Base-by-base conservation (phyloP, 2,797 vertebrate species). In the Tapera naevia region DNA sequence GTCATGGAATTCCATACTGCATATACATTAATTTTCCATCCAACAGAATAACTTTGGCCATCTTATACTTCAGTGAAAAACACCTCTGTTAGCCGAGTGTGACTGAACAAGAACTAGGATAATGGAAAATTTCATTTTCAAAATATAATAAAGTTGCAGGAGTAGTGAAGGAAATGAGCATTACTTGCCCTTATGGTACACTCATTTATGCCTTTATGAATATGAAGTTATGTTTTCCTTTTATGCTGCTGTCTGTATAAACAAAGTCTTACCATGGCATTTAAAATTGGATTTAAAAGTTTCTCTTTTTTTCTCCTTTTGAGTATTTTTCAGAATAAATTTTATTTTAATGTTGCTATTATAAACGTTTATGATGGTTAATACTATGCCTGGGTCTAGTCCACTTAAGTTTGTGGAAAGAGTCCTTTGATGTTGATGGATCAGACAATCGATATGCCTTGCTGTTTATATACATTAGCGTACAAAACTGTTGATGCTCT, bases 71-170 rank as follows among this genome's bases (percentile, higher is more conserved):
- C 85, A 94, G 15, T 95, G 91, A 96, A 95, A 97, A 94, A 80
- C 87, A 93, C 83, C 82, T 94, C 92, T 95, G 83, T 95, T 92
- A 95, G 96, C 56, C 94, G 64, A 94, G 80, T 94, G 74, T 84
- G 78, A 90, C 83, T 94, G 93, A 96, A 89, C 76, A 81, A 84
- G 92, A 84, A 87, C 51, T 89, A 91, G 80, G 92, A 95, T 94
- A 97, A 97, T 96, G 93, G 96, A 97, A 97, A 96, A 37, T 94
- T 97, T 92, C 57, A 86, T 94, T 97, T 96, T 91, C 87, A 96
- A 96, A 97, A 97, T 89, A 93, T 78, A 95, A 94, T 93, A 84
- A 95, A 95, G 45, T 78, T 95, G 74, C 86, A 90, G 85, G 58
- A 95, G 80, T 71, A 92, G 81, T 39, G 67, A 94, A 96, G 91